phyloP scores from a whole-genome alignment of 1,140 invertebrate species.

The Branchinecta lynchi region DNA sequence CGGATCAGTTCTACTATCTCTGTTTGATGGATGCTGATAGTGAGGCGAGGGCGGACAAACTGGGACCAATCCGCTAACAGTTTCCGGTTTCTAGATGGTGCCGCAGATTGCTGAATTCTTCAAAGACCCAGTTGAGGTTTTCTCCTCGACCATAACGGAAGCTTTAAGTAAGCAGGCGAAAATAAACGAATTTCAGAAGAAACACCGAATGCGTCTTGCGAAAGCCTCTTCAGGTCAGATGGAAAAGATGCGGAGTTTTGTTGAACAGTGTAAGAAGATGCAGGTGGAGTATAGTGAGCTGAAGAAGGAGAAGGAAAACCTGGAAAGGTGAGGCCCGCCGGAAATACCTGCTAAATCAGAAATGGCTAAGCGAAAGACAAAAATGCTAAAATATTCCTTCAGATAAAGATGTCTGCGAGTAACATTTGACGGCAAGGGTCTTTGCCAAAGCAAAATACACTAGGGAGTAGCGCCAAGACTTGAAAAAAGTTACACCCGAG shows the following conservation, averaged over 20 bases:
- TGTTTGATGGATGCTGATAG: too few species aligned
- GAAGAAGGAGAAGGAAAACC: not conserved
- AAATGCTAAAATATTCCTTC: too few species aligned
- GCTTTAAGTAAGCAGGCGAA: not conserved
- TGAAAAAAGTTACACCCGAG: too few species aligned
- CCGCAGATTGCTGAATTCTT: not conserved
- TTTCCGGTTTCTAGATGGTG: not conserved
- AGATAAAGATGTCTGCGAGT: too few species aligned
- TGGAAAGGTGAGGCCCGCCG: not conserved
- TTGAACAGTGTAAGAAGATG: not conserved
- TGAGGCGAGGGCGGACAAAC: too few species aligned
- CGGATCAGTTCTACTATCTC: too few species aligned
- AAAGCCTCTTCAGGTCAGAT: not conserved
- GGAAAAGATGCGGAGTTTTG: not conserved
- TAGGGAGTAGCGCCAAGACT: too few species aligned
- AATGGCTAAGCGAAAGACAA: too few species aligned
- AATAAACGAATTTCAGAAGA: not conserved
- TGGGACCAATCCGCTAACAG: too few species aligned
- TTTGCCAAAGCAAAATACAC: too few species aligned
- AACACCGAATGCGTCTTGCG: not conserved
- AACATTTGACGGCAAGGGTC: too few species aligned
- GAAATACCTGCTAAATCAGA: too few species aligned
- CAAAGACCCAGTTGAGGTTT: not conserved
- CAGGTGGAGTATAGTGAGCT: not conserved
- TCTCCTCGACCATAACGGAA: not conserved